Percentiles rank a stretch among this genome's conserved stretches.
Conservation (phyloP, 1,140 invertebrate species). For the Ceratoteleas bidentatus region DNA sequence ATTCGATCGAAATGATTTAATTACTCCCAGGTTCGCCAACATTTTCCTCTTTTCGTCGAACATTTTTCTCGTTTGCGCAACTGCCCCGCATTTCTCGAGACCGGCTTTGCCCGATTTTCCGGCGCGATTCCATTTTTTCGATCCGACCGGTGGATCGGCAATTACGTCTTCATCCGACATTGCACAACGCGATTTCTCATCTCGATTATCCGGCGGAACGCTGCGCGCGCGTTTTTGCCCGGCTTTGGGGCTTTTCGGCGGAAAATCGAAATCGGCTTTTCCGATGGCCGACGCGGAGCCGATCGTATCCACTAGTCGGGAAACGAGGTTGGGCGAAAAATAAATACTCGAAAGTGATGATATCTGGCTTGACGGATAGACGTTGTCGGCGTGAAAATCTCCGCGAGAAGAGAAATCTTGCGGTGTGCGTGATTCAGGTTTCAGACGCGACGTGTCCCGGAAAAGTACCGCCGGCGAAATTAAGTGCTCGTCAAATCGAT, state of each 20-base stretch:
- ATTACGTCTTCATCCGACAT: constrained; percentile 52
- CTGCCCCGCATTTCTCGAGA: too few species aligned
- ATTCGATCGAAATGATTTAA: too few species aligned
- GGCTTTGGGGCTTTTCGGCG: background rate
- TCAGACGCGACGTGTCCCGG: constrained; percentile 26
- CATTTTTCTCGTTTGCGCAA: too few species aligned
- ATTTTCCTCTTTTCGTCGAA: too few species aligned
- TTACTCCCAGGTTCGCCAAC: too few species aligned
- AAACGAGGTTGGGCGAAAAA: constrained; percentile 37
- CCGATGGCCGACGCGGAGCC: constrained; percentile 2
- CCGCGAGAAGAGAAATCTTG: constrained; percentile 48
- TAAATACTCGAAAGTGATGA: constrained; percentile 51
- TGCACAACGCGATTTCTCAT: constrained; percentile 51
- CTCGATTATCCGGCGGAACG: constrained; percentile 22
- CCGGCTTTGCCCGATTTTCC: constrained; percentile 23
- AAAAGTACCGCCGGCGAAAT: constrained; percentile 29
- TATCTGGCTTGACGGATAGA: constrained; percentile 37
- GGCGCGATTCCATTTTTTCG: constrained; percentile 14
- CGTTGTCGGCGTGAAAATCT: constrained; percentile 54
- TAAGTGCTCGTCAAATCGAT: constrained; percentile 19
- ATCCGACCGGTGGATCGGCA: constrained; percentile 20
- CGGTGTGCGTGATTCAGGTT: constrained; percentile 49
- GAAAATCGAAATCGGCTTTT: constrained; percentile 7
- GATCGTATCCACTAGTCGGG: constrained; percentile 16
- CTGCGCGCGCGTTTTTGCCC: constrained; percentile 16